These are phyloP conservation scores for Drosophila mimetica DNA, from an alignment of 2,888 invertebrate species.

Conservation along the genomic window DNA sequence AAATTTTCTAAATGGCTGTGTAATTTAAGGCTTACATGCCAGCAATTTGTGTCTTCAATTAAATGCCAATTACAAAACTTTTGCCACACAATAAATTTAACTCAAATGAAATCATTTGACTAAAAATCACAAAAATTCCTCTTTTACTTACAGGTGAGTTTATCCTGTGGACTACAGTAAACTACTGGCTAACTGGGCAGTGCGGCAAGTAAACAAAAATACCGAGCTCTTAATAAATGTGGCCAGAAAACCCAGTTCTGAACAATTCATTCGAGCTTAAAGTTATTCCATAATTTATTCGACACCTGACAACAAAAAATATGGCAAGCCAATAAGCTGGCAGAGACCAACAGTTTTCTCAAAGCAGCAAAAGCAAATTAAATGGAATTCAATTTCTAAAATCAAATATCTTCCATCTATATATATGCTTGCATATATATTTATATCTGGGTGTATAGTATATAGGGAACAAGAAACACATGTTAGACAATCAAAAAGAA, in stretches of 20 bases:
- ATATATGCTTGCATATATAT: constrained; percentile 5
- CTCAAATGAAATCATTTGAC: constrained; percentile 5
- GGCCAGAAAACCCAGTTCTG: constrained; percentile 1
- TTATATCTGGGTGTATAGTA: constrained; percentile 21
- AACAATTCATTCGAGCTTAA: constrained; percentile 19
- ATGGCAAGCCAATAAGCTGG: constrained; percentile 37
- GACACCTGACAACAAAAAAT: constrained; percentile 28
- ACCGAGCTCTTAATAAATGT: constrained; percentile 17
- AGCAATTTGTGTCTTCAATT: constrained; percentile 7
- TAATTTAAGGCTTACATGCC: neutral
- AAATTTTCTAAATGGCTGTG: neutral
- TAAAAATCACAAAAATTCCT: constrained; percentile 16
- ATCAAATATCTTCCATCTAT: constrained; percentile 44
- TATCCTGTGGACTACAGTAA: neutral
- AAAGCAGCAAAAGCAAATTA: constrained; percentile 42
- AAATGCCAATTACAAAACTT: constrained; percentile 28
- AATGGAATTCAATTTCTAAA: constrained; percentile 70
- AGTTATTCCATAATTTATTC: constrained; percentile 37
- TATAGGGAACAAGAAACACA: constrained; percentile 55
- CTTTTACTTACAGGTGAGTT: constrained; percentile 37
- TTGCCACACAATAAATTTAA: constrained; percentile 20
- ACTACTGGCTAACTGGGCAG: neutral
- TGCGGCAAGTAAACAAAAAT: constrained; percentile 19
- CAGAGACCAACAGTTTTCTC: constrained; percentile 9
- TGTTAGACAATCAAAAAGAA: constrained; percentile 57